phyloP scores from a whole-genome alignment of 1,140 invertebrate genomes.

The Cataglyphis hispanica region DNA sequence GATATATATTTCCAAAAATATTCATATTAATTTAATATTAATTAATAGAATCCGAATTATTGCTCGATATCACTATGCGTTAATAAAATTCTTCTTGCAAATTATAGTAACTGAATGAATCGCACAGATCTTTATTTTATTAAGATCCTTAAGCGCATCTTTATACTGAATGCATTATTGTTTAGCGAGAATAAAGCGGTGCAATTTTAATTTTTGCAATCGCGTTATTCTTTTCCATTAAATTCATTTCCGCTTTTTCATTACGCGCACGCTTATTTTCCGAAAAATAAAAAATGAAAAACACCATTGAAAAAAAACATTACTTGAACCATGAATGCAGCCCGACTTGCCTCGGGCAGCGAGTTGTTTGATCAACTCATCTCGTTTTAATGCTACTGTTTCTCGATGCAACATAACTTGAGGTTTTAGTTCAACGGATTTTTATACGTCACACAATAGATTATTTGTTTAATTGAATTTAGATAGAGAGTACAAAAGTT shows the following conservation, averaged over 20 bases:
- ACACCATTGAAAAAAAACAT: background rate
- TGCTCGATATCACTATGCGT: background rate
- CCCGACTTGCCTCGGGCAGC: conserved; percentile 51
- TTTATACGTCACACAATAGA: background rate
- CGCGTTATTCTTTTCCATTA: conserved; percentile 21
- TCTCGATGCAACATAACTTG: background rate
- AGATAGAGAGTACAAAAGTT: background rate
- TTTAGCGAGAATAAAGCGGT: background rate
- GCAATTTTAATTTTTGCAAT: background rate
- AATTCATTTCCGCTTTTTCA: conserved; percentile 32
- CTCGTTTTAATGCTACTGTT: conserved; percentile 42
- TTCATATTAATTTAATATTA: conserved; percentile 19
- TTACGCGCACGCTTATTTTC: conserved; percentile 23
- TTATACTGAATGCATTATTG: background rate
- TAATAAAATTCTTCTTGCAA: background rate
- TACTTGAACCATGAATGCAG: background rate
- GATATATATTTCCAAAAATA: background rate
- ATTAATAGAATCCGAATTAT: background rate
- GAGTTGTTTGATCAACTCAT: conserved; percentile 42
- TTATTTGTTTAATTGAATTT: conserved; percentile 16
- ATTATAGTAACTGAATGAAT: background rate
- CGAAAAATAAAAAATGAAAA: background rate
- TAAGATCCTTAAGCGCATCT: background rate
- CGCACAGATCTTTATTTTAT: background rate
- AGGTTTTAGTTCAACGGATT: conserved; percentile 17